These are phyloP conservation scores for Diachasma alloeum DNA, from an alignment of 1,140 invertebrate species.

Conservation along the genomic window DNA sequence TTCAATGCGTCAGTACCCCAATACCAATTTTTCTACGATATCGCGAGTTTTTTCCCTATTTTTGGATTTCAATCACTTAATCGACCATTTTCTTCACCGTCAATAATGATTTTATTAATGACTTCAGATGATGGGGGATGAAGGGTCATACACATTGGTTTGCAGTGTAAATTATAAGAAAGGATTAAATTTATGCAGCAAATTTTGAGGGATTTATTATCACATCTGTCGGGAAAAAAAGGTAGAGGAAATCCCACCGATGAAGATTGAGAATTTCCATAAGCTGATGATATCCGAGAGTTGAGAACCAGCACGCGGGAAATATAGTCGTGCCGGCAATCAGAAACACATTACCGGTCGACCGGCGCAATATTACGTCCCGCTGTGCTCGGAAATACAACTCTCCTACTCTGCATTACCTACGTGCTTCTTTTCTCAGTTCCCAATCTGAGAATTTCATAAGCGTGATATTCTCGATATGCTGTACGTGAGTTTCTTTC, in stretches of 20 bases:
- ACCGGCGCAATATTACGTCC: constrained; percentile 51
- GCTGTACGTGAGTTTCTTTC: not conserved
- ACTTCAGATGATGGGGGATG: no score
- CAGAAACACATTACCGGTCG: constrained; percentile 60
- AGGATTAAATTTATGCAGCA: not conserved
- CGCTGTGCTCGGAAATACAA: constrained; percentile 50
- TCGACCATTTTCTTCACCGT: no score
- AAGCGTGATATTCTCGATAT: not conserved
- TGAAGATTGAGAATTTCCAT: not conserved
- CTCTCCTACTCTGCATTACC: constrained; percentile 32
- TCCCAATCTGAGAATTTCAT: not conserved
- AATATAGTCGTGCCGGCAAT: constrained; percentile 54
- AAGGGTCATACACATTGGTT: no score
- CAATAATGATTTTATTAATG: no score
- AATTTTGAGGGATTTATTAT: no score
- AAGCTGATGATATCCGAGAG: not conserved
- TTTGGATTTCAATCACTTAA: no score
- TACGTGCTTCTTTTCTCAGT: constrained; percentile 11
- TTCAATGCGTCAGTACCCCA: no score
- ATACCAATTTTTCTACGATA: no score
- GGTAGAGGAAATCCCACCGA: not conserved
- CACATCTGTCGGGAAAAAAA: not conserved
- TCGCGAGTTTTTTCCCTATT: no score
- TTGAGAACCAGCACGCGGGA: constrained; percentile 29
- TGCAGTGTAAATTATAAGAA: no score